Conservation (phyloP, 2,797 vertebrate genomes). For the Mus spretus region DNA sequence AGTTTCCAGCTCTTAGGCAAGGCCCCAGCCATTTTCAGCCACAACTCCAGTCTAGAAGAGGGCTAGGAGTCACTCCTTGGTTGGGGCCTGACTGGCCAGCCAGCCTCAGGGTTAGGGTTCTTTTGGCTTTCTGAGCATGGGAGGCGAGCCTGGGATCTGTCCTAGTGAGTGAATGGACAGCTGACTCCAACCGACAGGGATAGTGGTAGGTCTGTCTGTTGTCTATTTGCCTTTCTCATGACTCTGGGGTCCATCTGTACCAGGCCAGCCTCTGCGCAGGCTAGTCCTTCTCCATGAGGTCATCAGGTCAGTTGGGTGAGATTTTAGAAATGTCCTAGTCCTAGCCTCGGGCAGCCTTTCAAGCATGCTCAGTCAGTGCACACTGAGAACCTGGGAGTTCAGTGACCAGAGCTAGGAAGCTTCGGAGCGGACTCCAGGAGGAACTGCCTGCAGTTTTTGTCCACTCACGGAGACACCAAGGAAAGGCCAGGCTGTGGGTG, state of each 20-base stretch:
- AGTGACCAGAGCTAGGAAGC: neutral
- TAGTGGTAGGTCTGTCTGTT: rapidly evolving
- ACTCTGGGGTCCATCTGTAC: neutral
- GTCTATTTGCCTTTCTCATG: neutral
- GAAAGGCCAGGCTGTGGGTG: neutral
- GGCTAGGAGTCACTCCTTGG: neutral
- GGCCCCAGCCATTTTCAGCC: neutral
- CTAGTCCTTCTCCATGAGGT: neutral
- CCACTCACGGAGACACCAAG: neutral
- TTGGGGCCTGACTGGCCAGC: constrained; percentile 56
- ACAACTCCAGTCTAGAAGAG: constrained; percentile 1
- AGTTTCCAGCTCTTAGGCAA: neutral
- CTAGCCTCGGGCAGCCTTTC: neutral
- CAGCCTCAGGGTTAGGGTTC: constrained; percentile 6
- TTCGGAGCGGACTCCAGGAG: neutral
- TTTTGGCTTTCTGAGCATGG: neutral
- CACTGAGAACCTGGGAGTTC: neutral
- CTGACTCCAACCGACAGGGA: neutral
- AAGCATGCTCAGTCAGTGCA: neutral
- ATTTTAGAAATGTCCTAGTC: neutral
- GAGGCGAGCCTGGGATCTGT: neutral
- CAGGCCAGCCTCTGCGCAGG: neutral
- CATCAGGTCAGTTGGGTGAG: neutral
- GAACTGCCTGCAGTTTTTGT: neutral
- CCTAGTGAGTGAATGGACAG: neutral